These are phyloP conservation scores for Pangasius djambal DNA, from an alignment of 2,797 vertebrate genomes.

Conservation along the genomic window DNA sequence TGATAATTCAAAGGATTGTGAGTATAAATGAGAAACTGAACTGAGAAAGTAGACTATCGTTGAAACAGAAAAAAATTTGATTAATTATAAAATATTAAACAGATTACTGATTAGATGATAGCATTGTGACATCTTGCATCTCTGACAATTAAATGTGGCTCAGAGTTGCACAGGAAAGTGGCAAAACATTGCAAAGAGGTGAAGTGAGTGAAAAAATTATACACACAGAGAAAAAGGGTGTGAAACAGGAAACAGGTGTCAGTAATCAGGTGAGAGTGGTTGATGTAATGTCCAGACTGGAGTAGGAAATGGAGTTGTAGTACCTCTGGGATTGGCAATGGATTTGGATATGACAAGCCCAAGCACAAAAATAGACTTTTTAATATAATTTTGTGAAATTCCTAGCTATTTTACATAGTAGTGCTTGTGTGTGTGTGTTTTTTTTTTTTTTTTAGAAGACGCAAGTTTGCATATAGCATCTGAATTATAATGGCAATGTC, in stretches of 20 bases:
- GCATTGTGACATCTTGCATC: not conserved
- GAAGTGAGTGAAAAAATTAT: not conserved
- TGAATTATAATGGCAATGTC: not conserved
- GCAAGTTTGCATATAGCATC: not conserved
- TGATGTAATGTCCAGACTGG: no score
- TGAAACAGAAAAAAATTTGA: not conserved
- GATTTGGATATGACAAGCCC: not conserved
- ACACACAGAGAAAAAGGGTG: not conserved
- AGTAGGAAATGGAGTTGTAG: not conserved
- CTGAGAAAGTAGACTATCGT: no score
- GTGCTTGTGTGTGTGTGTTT: not conserved
- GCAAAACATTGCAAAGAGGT: not conserved
- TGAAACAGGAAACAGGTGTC: constrained; percentile 1
- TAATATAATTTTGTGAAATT: not conserved
- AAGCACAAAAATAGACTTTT: not conserved
- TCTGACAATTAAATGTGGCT: not conserved
- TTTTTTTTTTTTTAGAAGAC: no score
- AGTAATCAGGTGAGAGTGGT: not conserved
- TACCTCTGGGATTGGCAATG: not conserved
- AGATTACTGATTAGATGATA: not conserved
- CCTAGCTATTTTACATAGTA: not conserved
- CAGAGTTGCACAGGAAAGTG: not conserved
- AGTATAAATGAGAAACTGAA: not conserved
- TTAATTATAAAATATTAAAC: not conserved
- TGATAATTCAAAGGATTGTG: not conserved